Evolutionary conservation across 2,888 invertebrate species (phyloP), one percentile per base, ranked within the genome.

Genomic region (Pristionchus fissidentatus): DNA sequence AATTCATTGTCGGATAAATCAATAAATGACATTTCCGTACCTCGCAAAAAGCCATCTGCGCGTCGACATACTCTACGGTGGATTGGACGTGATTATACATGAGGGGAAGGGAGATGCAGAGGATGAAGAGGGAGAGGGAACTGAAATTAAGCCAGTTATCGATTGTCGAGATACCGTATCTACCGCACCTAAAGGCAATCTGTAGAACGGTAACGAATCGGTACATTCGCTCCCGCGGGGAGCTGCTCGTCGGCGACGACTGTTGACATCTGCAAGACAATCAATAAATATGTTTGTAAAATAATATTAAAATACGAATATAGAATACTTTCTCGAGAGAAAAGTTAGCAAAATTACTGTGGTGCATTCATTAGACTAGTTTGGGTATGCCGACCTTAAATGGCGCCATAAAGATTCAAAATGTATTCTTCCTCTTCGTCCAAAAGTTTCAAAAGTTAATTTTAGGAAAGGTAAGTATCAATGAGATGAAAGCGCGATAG

Each of bases 61-160:
- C 84, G n/a, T 92, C 90, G 26, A 91, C 92, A 84, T 92, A 92
- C 49, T 88, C 88, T 22, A 91, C 88, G 2, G 92, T 92, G 41
- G 89, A 90, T 62, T 91, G 91, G 43, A 92, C 90, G 85, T 90
- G 89, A 86, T 91, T 92, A 87, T 92, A 92, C 91, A 92, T 90
- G 66, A 90, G 86, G 43, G 92, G 92, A 46, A 92, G 87, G 15
- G 89, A 87, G 57, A 91, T 83, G 83, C 90, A 90, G 41, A 92
- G 83, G 57, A 89, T 87, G 43, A 92, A 79, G 43, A 92, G 85
- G 29, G 92, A 91, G 49, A 91, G 84, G 60, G 85, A 86, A 87
- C 92, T 91, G 83, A 83, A 90, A 84, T 10, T 22, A 26, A 26
- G 5, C n/a, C 29, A 62, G 32, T 4, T 29, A 46, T 26, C 29